Base-by-base conservation (phyloP, 1,140 invertebrate species). In the Eciton burchellii region DNA sequence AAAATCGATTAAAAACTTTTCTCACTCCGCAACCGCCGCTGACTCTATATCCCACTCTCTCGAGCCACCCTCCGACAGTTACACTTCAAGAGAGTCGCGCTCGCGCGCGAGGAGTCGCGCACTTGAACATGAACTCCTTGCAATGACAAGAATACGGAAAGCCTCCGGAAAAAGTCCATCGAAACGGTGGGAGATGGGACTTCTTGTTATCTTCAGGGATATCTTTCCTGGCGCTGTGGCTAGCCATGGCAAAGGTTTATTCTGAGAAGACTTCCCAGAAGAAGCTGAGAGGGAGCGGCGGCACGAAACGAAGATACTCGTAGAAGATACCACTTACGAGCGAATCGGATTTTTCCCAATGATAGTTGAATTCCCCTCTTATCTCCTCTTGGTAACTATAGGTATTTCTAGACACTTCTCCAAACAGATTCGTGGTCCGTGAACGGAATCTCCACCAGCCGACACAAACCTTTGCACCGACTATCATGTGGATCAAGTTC, bases 1-100 rank as follows among this genome's bases (percentile, higher is more conserved):
- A 63, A 85, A 85, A 82, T 82, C 57, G 16, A 86, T 85, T 82
- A 76, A 74, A 84, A 85, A 54, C 21, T 86, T 63, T 52, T 45
- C 45, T 63, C 26, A 26, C 60, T 56, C 14, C 3, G 52, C 43
- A 8, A 35, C 35, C 14, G 19, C 19, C 35, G 35, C 54, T 68
- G 45, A 73, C 26, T 73, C 14, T 14, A 76, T 29, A 47, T 24
- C 2, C 16, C n/a, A 11, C n/a, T n/a, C n/a, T n/a, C n/a, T n/a
- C 16, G 35, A 77, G 60, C 41, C 65, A 24, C n/a, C 43, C 52
- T 12, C n/a, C 29, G n/a, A 19, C 24, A 21, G 1, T 45, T 14
- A 16, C 21, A 24, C 3, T 49, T 8, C 16, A 21, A 54, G 52
- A 54, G 35, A 35, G 35, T 6, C 6, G 35, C 6, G 35, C 35